Percentiles rank a stretch among this genome's conserved stretches.
Evolutionary conservation across 2,797 vertebrate species (phyloP).

Genomic region (Intellagama lesueurii): DNA sequence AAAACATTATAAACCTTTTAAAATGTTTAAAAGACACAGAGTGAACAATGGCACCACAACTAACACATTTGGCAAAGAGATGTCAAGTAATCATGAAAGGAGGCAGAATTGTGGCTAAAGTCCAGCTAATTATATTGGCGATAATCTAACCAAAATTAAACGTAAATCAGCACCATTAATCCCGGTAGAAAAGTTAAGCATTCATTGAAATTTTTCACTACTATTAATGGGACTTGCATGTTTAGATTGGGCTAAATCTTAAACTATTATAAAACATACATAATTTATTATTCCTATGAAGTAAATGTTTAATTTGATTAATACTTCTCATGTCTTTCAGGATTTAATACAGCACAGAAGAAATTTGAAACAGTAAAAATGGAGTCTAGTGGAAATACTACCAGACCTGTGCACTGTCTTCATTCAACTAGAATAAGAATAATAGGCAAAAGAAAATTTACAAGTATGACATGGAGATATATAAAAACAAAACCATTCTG

Average conservation of each 20-base stretch:
- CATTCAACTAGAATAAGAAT: neutral
- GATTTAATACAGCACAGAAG: fast-evolving
- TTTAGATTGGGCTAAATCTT: neutral
- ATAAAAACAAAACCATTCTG: neutral
- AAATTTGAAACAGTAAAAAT: neutral
- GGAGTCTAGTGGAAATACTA: fast-evolving
- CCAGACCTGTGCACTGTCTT: neutral
- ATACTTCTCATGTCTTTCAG: neutral
- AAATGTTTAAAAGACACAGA: neutral
- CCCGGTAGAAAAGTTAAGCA: neutral
- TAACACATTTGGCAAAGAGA: neutral
- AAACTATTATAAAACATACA: constrained; percentile 20
- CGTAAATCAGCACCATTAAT: neutral
- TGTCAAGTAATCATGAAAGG: neutral
- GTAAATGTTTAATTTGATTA: neutral
- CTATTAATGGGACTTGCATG: neutral
- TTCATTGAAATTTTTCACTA: neutral
- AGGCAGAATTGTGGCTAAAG: neutral
- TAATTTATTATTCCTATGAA: neutral
- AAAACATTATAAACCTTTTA: neutral
- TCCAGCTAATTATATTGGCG: neutral
- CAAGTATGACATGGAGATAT: neutral
- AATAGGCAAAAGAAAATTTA: neutral
- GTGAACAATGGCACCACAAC: neutral
- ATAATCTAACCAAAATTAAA: neutral